Evolutionary conservation across 2,797 vertebrate species (phyloP).

Genomic region (Helarctos malayanus): DNA sequence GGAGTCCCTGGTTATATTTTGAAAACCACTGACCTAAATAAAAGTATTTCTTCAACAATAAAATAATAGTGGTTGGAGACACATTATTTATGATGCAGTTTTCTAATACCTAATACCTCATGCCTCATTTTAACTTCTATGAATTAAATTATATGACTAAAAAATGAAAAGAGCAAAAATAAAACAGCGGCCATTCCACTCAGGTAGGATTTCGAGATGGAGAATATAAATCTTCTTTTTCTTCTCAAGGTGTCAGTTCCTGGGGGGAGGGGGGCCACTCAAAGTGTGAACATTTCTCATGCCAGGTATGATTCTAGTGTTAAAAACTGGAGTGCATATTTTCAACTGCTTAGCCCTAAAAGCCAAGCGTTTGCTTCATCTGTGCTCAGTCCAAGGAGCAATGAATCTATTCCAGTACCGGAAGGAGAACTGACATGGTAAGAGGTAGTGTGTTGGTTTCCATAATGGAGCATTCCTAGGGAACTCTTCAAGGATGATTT

Average conservation of each 20-base stretch:
- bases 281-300: not conserved
- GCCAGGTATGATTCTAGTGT: not conserved
- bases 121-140: not conserved
- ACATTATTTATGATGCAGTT: conserved; percentile 16
- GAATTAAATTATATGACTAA: not conserved
- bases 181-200: not conserved
- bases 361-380: not conserved
- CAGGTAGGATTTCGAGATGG: not conserved
- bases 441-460: not conserved
- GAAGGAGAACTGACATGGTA: not conserved
- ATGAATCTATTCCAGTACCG: not conserved
- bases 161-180: not conserved
- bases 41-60: not conserved
- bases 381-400: not conserved
- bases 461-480: not conserved
- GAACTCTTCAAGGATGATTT: not conserved
- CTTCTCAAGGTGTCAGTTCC: conserved; percentile 22
- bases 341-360: not conserved
- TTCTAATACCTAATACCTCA: not conserved
- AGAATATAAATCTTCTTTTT: not conserved
- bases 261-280: not conserved
- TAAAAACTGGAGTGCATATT: conserved; percentile 40
- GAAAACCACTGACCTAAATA: not conserved
- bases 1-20: not conserved
- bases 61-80: not conserved